Conservation (phyloP, 2,888 invertebrate species). For the Napeogenes sylphis region DNA sequence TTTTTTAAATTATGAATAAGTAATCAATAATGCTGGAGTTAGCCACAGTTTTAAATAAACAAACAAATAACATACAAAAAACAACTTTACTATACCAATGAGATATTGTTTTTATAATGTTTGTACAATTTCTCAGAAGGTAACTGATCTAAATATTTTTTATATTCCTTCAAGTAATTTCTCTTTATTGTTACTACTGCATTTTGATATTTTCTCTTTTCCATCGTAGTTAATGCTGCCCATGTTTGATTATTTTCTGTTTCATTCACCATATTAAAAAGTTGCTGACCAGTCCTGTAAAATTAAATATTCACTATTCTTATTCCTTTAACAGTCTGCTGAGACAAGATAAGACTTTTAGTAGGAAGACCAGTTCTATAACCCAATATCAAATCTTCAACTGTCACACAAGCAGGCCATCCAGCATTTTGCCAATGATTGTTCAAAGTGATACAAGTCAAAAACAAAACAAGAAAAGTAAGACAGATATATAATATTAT, state of each 20-base stretch:
- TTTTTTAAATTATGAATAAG: too few species aligned
- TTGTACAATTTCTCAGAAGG: constrained; percentile 48
- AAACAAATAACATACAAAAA: not conserved
- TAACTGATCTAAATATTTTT: constrained; percentile 56
- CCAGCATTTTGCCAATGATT: too few species aligned
- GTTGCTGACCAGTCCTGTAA: constrained; percentile 50
- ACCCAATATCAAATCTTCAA: too few species aligned
- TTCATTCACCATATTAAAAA: constrained; percentile 47
- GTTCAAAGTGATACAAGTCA: too few species aligned
- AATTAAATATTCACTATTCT: constrained; percentile 1
- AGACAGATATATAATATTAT: too few species aligned
- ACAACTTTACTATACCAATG: constrained; percentile 5
- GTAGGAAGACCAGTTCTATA: too few species aligned
- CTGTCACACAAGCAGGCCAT: too few species aligned
- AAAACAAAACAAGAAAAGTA: too few species aligned
- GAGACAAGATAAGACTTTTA: too few species aligned
- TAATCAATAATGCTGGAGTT: too few species aligned
- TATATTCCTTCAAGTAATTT: constrained; percentile 56
- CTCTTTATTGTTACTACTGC: constrained; percentile 52
- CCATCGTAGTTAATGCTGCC: constrained; percentile 38
- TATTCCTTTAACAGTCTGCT: too few species aligned
- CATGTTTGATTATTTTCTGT: constrained; percentile 38
- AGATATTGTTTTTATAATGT: constrained; percentile 44
- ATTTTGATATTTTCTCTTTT: constrained; percentile 46
- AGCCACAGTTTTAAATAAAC: too few species aligned